phyloP scores from a whole-genome alignment of 2,888 invertebrate species.

The Nycteola revayana region DNA sequence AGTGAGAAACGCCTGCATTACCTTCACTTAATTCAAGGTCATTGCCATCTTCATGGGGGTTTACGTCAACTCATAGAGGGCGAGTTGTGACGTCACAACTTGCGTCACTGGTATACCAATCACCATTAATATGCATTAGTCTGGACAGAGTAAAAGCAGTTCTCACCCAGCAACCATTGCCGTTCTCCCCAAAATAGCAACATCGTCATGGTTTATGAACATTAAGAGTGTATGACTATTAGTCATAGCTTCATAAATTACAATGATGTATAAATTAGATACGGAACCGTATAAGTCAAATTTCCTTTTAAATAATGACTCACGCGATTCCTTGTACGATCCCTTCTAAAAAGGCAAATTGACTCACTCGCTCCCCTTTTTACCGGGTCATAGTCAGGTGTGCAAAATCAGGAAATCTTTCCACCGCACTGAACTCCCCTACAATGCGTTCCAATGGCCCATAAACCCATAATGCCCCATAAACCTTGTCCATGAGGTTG shows the following conservation, averaged over 20 bases:
- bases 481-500: slow-evolving; percentile 52
- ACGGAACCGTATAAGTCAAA: too few relatives aligned
- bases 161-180: slow-evolving; percentile 10
- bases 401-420: slow-evolving; percentile 23
- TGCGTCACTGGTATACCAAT: slow-evolving; percentile 33
- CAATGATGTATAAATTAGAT: too few relatives aligned
- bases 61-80: slow-evolving; percentile 21
- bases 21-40: slow-evolving; percentile 38
- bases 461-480: slow-evolving; percentile 47
- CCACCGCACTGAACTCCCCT: slow-evolving; percentile 17
- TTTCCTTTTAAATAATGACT: slow-evolving; percentile 6
- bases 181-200: too few relatives aligned
- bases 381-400: slow-evolving; percentile 20
- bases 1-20: neutral
- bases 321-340: neutral
- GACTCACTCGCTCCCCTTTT: slow-evolving; percentile 11
- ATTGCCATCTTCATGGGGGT: slow-evolving; percentile 35
- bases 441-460: slow-evolving; percentile 43
- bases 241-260: too few relatives aligned
- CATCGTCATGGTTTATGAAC: too few relatives aligned
- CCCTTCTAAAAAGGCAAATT: slow-evolving; percentile 2
- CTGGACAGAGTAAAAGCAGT: slow-evolving; percentile 29
- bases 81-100: slow-evolving; percentile 40
- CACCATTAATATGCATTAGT: slow-evolving; percentile 49
- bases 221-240: too few relatives aligned